phyloP scores from a whole-genome alignment of 2,797 vertebrate genomes.

The Gymnodraco acuticeps region DNA sequence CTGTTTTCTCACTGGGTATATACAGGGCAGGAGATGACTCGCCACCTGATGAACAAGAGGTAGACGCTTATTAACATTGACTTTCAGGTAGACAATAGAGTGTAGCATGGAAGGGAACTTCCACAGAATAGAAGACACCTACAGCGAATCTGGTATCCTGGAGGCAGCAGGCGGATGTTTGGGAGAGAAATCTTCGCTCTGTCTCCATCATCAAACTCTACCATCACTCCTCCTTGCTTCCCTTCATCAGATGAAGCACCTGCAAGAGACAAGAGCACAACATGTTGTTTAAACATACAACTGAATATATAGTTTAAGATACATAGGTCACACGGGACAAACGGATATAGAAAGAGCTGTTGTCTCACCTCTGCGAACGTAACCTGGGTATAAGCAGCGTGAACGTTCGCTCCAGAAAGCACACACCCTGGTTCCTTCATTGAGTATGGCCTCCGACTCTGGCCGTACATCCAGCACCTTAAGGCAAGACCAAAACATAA shows the following conservation, averaged over 20 bases:
- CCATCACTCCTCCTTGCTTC: constrained; percentile 90
- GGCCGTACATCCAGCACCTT: constrained; percentile 94
- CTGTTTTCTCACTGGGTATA: constrained; percentile 81
- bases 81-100: constrained; percentile 1
- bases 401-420: constrained; percentile 98
- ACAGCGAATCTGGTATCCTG: constrained; percentile 97
- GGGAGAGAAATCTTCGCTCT: constrained; percentile 92
- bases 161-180: constrained; percentile 94
- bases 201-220: constrained; percentile 98
- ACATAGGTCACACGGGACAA: background rate
- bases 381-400: constrained; percentile 95
- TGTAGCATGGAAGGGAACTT: background rate
- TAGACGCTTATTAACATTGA: constrained; percentile 25
- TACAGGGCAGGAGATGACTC: constrained; percentile 88
- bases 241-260: constrained; percentile 86
- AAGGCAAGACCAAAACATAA: constrained; percentile 69
- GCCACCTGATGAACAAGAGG: constrained; percentile 80
- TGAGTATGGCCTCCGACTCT: constrained; percentile 87
- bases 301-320: background rate
- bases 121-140: constrained; percentile 64
- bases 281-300: background rate
- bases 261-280: constrained; percentile 48
- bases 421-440: constrained; percentile 92
- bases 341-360: background rate
- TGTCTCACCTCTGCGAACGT: constrained; percentile 90